Percentiles rank a stretch among this genome's conserved stretches.
Evolutionary conservation across 2,888 invertebrate species (phyloP).

Genomic region (Luperina testacea): DNA sequence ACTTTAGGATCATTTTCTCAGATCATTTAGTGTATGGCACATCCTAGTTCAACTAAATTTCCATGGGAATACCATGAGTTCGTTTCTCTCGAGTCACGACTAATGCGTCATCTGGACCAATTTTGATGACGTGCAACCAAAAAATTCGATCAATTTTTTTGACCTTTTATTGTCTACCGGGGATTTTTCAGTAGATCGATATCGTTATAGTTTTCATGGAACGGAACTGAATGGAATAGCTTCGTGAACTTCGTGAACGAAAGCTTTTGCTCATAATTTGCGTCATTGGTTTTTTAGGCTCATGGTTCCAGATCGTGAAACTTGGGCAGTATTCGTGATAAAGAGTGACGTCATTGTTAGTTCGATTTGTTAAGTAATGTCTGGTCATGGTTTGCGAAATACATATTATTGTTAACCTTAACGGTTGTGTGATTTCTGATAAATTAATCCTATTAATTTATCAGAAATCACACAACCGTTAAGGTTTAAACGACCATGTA

Average conservation of each 20-base stretch:
- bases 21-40: slow-evolving; percentile 11
- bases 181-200: slow-evolving; percentile 66
- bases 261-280: slow-evolving; percentile 61
- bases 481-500: neutral
- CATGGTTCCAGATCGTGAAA: slow-evolving; percentile 37
- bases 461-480: too few relatives aligned
- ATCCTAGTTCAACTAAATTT: slow-evolving; percentile 20
- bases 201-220: slow-evolving; percentile 67
- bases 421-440: slow-evolving; percentile 39
- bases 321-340: slow-evolving; percentile 22
- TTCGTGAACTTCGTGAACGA: slow-evolving; percentile 59
- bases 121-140: slow-evolving; percentile 62
- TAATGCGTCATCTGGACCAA: slow-evolving; percentile 66
- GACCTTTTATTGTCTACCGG: slow-evolving; percentile 64
- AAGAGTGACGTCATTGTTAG: slow-evolving; percentile 64
- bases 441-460: too few relatives aligned
- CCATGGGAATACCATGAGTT: slow-evolving; percentile 9
- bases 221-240: slow-evolving; percentile 68
- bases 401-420: slow-evolving; percentile 38
- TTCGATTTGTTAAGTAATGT: slow-evolving; percentile 29
- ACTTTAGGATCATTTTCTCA: slow-evolving; percentile 5
- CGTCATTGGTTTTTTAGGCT: slow-evolving; percentile 63
- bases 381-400: slow-evolving; percentile 6
- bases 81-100: slow-evolving; percentile 50
- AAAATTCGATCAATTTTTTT: slow-evolving; percentile 60